Evolutionary conservation across 2,888 invertebrate genomes (phyloP).

Genomic region (Priocnemis perturbator): DNA sequence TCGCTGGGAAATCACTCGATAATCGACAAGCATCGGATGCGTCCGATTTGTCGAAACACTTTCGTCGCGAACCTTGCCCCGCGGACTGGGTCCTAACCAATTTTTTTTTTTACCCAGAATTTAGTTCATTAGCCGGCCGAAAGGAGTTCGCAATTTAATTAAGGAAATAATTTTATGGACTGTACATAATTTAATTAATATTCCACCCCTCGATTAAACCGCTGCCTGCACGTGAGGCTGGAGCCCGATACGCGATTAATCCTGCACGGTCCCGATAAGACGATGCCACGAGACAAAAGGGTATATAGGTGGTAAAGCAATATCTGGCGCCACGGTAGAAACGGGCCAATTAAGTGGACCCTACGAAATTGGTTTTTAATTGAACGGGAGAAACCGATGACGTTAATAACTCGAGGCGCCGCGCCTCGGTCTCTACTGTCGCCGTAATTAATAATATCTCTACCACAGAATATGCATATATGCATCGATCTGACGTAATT

Average conservation of each 20-base stretch:
- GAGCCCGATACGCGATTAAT: slow-evolving; percentile 58
- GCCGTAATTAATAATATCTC: slow-evolving; percentile 45
- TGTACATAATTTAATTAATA: slow-evolving; percentile 56
- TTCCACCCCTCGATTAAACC: slow-evolving; percentile 52
- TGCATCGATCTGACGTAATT: slow-evolving; percentile 5
- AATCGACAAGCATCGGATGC: too few relatives aligned
- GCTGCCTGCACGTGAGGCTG: slow-evolving; percentile 50
- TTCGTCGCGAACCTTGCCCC: not conserved
- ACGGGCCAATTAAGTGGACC: slow-evolving; percentile 59
- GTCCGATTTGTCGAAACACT: not conserved
- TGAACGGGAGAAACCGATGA: slow-evolving; percentile 55
- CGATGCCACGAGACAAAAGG: slow-evolving; percentile 55
- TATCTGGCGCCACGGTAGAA: slow-evolving; percentile 49
- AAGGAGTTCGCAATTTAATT: slow-evolving; percentile 35
- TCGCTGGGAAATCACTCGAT: too few relatives aligned
- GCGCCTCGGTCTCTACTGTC: not conserved
- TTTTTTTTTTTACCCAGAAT: slow-evolving; percentile 14
- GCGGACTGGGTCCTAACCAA: not conserved
- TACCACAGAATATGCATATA: slow-evolving; percentile 18
- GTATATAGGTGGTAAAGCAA: slow-evolving; percentile 47
- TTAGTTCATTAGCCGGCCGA: slow-evolving; percentile 34
- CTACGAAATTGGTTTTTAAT: slow-evolving; percentile 63
- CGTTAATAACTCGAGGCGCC: slow-evolving; percentile 43
- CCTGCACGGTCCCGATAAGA: slow-evolving; percentile 56
- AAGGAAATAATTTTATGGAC: slow-evolving; percentile 36